Percentiles rank a stretch among this genome's conserved stretches.
Evolutionary conservation across 2,888 invertebrate species (phyloP).

Genomic region (Calameuta filiformis): DNA sequence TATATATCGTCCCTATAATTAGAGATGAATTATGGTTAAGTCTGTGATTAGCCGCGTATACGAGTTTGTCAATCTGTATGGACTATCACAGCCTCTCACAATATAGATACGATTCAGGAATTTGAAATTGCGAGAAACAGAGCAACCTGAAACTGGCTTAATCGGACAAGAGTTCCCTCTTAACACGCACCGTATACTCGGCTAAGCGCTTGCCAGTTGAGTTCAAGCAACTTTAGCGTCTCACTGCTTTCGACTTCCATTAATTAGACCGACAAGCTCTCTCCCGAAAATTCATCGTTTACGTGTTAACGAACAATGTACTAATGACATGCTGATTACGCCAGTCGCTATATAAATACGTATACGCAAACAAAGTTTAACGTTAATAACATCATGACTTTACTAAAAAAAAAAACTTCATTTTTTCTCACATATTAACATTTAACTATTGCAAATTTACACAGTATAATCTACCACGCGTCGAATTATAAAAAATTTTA

Average conservation of each 20-base stretch:
- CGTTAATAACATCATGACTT: neutral
- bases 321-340: neutral
- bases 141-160: neutral
- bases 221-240: neutral
- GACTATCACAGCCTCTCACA: neutral
- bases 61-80: neutral
- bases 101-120: neutral
- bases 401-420: no score
- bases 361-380: neutral
- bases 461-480: neutral
- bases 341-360: neutral
- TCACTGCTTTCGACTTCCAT: neutral
- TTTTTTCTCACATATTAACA: neutral
- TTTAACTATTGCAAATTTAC: neutral
- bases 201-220: neutral
- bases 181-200: neutral
- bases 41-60: neutral
- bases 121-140: neutral
- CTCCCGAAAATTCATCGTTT: neutral
- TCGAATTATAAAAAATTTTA: neutral
- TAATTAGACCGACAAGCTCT: neutral
- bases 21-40: neutral
- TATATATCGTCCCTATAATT: neutral
- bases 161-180: neutral
- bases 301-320: neutral